phyloP scores from a whole-genome alignment of 2,113 vertebrate species.

The Eulemur macaco region DNA sequence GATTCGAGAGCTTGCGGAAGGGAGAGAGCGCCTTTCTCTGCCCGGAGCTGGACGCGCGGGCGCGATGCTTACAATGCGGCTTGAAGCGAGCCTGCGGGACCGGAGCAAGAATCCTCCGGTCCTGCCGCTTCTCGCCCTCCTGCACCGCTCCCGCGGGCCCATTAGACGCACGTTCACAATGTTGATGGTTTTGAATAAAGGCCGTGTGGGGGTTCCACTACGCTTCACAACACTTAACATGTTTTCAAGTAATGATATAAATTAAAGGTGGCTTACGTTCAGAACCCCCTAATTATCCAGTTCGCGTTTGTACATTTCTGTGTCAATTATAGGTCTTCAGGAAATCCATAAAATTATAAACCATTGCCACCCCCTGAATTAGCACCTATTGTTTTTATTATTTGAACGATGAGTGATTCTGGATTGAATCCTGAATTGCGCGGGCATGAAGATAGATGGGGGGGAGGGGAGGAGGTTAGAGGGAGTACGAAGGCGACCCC shows the following conservation, averaged over 20 bases:
- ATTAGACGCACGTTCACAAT: constrained; percentile 21
- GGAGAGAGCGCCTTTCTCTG: not conserved
- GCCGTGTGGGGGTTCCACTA: constrained; percentile 56
- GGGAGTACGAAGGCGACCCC: not conserved
- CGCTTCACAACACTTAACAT: constrained; percentile 58
- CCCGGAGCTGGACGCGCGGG: not conserved
- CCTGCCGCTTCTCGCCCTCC: not conserved
- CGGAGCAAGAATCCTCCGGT: not conserved
- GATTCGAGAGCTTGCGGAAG: not conserved
- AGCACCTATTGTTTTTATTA: constrained; percentile 75
- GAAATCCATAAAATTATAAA: constrained; percentile 69
- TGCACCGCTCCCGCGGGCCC: not conserved
- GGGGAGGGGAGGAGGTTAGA: not conserved
- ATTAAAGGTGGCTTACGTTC: constrained; percentile 67
- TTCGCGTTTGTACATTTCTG: constrained; percentile 66
- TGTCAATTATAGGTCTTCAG: constrained; percentile 72
- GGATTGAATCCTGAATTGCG: not conserved
- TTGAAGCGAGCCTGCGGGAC: not conserved
- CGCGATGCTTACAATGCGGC: not conserved
- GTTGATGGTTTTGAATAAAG: constrained; percentile 62
- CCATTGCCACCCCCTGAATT: constrained; percentile 70
- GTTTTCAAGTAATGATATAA: constrained; percentile 70
- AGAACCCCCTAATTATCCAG: constrained; percentile 67
- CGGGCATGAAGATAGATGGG: not conserved
- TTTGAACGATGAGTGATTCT: constrained; percentile 17